phyloP scores from a whole-genome alignment of 2,113 vertebrate genomes.

The Heterochromis multidens region DNA sequence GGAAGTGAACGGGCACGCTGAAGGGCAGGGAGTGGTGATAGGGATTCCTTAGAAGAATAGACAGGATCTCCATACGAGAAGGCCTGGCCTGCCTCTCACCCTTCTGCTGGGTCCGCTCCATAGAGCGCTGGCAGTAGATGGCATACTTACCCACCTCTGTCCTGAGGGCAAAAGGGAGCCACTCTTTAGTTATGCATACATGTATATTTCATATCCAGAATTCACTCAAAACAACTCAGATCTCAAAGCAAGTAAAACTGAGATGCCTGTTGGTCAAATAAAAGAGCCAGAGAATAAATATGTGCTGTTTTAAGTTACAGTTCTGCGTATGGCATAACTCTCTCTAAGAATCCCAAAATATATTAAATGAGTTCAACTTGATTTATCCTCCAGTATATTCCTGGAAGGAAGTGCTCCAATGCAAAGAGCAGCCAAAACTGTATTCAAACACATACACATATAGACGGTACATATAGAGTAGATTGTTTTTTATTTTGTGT shows the following conservation, averaged over 20 bases:
- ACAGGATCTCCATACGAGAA: constrained; percentile 97
- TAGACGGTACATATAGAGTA: background rate
- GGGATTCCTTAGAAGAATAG: constrained; percentile 93
- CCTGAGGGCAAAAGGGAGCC: constrained; percentile 64
- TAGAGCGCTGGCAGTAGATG: constrained; percentile 93
- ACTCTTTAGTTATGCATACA: background rate
- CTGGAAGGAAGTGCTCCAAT: background rate
- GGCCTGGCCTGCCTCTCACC: constrained; percentile 90
- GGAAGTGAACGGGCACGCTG: constrained; percentile 96
- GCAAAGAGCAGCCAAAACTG: background rate
- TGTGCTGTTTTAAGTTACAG: background rate
- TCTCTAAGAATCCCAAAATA: background rate
- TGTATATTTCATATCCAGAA: background rate
- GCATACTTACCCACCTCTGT: constrained; percentile 98
- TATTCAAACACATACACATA: too few species aligned
- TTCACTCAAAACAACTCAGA: background rate
- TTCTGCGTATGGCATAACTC: background rate
- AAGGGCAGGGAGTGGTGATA: constrained; percentile 97
- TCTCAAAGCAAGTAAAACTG: background rate
- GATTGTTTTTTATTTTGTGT: background rate
- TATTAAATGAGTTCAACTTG: background rate
- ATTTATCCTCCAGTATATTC: background rate
- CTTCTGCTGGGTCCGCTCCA: constrained; percentile 92
- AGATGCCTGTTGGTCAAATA: background rate
- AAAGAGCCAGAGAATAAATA: background rate